Base-by-base conservation (phyloP, 2,113 vertebrate species). In the Mellivora capensis region DNA sequence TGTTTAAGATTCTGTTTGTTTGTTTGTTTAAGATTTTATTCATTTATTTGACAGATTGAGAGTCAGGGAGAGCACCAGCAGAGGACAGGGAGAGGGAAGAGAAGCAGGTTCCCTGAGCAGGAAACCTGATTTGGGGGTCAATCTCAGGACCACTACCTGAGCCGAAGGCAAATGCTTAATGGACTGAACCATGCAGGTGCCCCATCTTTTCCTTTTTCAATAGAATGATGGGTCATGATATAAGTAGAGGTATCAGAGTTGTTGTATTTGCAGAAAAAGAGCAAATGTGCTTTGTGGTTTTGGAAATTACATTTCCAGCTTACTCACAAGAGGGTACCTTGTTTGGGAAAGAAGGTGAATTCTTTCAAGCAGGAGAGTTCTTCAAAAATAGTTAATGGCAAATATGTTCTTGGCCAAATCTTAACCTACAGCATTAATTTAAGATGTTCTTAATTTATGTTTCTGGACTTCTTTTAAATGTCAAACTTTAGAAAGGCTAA, bases 401-500 rank as follows among this genome's bases (percentile, higher is more conserved):
- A 64, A 61, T 91, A 18, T 89, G 42, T 83, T 88, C 71, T 88
- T 93, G 93, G 47, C 67, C 79, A 61, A 88, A 83, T 97, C 31
- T 91, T 97, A 93, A 91, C 88, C n/a, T 91, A 44, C 21, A 79
- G 13, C 67, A 91, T 96, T 92, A 81, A 61, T 79, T 83, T 87
- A 86, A 97, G 25, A 85, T 82, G n/a, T 61, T 91, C 39, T 92
- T 95, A 83, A 57, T 79, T 54, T 90, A 2, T 76, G 34, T 95
- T 87, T 87, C 42, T 39, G 39, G n/a, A 85, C 23, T 95, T 92
- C 31, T 59, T 94, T 91, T 92, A 84, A 97, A 95, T 83, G 95
- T 92, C 81, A 96, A 67, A 87, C 37, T 91, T n/a, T 42, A 92
- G 81, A 93, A 90, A 86, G 86, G 88, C 31, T 86, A 87, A 94